Conservation (phyloP, 2,888 invertebrate genomes). For the Scaptomyza parva region DNA sequence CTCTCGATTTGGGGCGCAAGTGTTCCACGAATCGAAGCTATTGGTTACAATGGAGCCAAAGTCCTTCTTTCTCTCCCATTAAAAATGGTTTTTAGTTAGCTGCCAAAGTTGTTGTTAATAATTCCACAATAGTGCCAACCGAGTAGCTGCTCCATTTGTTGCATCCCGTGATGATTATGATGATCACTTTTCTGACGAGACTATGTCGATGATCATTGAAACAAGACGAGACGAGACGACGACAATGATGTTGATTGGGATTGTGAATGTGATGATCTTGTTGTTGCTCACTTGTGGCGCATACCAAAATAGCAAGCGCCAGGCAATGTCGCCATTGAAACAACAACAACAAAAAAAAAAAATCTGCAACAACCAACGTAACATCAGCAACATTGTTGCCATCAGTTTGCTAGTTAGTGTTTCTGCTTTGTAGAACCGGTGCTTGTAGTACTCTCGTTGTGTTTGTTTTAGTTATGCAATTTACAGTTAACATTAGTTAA, state of each 20-base stretch:
- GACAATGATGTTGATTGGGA: constrained; percentile 41
- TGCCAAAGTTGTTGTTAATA: constrained; percentile 18
- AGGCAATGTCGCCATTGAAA: constrained; percentile 68
- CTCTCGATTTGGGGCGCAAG: constrained; percentile 35
- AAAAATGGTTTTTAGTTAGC: constrained; percentile 40
- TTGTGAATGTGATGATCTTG: constrained; percentile 54
- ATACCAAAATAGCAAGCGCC: constrained; percentile 77
- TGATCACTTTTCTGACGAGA: constrained; percentile 42
- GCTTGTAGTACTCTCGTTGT: constrained; percentile 37
- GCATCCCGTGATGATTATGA: constrained; percentile 35
- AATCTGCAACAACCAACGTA: constrained; percentile 25
- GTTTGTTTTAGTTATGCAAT: constrained; percentile 77
- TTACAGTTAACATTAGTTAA: constrained; percentile 69
- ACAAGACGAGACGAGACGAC: constrained; percentile 33
- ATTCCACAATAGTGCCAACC: constrained; percentile 44
- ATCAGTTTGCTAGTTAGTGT: constrained; percentile 43
- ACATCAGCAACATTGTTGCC: constrained; percentile 57
- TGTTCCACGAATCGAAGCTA: constrained; percentile 19
- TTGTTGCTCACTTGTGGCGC: constrained; percentile 70
- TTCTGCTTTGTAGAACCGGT: constrained; percentile 29
- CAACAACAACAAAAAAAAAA: constrained; percentile 33
- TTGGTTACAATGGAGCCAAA: constrained; percentile 6
- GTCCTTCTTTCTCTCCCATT: constrained; percentile 30
- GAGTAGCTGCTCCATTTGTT: constrained; percentile 29
- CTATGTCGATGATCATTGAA: constrained; percentile 52